phyloP scores from a whole-genome alignment of 2,888 invertebrate species.

The Cantharis lateralis region DNA sequence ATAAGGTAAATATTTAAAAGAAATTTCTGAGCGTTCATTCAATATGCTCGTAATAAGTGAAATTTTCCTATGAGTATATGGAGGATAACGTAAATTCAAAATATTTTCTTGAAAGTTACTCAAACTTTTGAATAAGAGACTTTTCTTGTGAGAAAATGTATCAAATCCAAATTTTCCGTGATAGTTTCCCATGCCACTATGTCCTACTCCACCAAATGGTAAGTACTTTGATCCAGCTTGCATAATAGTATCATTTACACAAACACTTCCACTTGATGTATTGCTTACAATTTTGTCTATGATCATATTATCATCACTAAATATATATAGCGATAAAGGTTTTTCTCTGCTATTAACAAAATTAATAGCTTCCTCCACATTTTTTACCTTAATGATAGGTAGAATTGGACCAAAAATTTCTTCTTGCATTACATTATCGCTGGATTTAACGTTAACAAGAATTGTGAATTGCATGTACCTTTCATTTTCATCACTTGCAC shows the following conservation, averaged over 20 bases:
- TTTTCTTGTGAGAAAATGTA: slow-evolving; percentile 91
- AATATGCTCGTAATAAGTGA: slow-evolving; percentile 66
- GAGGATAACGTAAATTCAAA: slow-evolving; percentile 78
- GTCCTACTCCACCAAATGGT: slow-evolving; percentile 96
- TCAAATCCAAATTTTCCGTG: slow-evolving; percentile 91
- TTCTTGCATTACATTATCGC: slow-evolving; percentile 81
- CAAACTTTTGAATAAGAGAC: slow-evolving; percentile 73
- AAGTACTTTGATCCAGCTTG: slow-evolving; percentile 84
- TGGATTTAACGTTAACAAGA: slow-evolving; percentile 70
- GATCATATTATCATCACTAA: slow-evolving; percentile 67
- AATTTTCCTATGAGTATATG: slow-evolving; percentile 77
- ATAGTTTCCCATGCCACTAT: slow-evolving; percentile 91
- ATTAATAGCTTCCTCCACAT: slow-evolving; percentile 86
- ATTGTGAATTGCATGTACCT: slow-evolving; percentile 86
- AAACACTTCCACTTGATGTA: slow-evolving; percentile 79
- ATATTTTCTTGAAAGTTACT: slow-evolving; percentile 72
- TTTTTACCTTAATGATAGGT: slow-evolving; percentile 82
- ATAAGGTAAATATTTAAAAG: slow-evolving; percentile 60
- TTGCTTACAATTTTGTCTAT: slow-evolving; percentile 67
- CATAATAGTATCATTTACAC: slow-evolving; percentile 85
- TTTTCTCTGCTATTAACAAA: slow-evolving; percentile 88
- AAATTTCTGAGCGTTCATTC: slow-evolving; percentile 66
- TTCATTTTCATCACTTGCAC: slow-evolving; percentile 72
- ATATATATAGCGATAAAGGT: slow-evolving; percentile 87
- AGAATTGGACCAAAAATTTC: slow-evolving; percentile 98